Percentiles rank a stretch among this genome's conserved stretches.
These are phyloP conservation scores for Netelia inedita DNA, from an alignment of 2,888 invertebrate genomes.

Conservation along the genomic window DNA sequence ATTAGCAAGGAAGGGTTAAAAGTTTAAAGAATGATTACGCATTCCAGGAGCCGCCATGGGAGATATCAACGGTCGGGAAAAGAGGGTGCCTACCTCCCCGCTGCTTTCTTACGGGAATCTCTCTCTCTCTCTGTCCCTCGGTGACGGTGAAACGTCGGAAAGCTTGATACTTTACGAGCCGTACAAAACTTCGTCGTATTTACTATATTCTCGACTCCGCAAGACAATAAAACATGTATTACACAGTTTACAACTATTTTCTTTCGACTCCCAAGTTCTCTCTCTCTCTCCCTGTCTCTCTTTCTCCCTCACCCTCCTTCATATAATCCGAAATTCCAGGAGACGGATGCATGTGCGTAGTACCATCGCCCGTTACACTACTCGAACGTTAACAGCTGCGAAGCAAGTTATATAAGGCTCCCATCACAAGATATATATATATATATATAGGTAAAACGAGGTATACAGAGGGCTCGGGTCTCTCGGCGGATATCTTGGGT, in stretches of 20 bases:
- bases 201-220: conserved; percentile 70
- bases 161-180: conserved; percentile 70
- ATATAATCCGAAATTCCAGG: conserved; percentile 43
- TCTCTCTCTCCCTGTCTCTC: conserved; percentile 57
- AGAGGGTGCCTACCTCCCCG: conserved; percentile 8
- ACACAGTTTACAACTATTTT: conserved; percentile 54
- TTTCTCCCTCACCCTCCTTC: conserved; percentile 61
- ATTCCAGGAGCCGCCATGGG: conserved; percentile 61
- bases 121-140: conserved; percentile 23
- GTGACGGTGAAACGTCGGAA: conserved; percentile 52
- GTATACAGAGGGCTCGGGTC: conserved; percentile 27
- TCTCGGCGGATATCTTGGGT: conserved; percentile 35
- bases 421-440: conserved; percentile 27
- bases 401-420: conserved; percentile 37
- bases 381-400: conserved; percentile 18
- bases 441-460: conserved; percentile 19
- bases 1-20: conserved; percentile 77
- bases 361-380: background rate
- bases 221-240: conserved; percentile 69
- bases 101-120: background rate
- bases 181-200: conserved; percentile 73
- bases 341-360: background rate
- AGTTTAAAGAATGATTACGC: conserved; percentile 80
- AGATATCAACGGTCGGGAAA: conserved; percentile 71
- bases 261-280: conserved; percentile 24